Base-by-base conservation (phyloP, 2,888 invertebrate genomes). In the Apamea sordens region DNA sequence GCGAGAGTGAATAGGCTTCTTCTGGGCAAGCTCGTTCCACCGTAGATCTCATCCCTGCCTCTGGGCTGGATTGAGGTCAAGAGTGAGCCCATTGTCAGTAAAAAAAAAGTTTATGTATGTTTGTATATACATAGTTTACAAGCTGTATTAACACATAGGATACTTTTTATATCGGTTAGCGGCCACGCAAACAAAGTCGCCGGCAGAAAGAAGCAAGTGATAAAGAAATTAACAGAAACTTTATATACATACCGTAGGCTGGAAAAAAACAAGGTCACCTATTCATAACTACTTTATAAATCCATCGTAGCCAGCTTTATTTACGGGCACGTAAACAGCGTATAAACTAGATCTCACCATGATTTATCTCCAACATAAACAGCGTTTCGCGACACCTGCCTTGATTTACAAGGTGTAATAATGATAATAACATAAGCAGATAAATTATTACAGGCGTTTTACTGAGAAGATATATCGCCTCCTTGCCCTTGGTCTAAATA, bases 371-470 rank as follows among this genome's bases (percentile, higher is more conserved):
- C 71, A 73, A 69, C 41, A 69, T 59, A 76, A 77, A 83, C 73
- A 78, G 71, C 44, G 13, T 56, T 77, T 64, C 15, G 21, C 69
- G 84, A 74, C 63, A 63, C 78, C n/a, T 56, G 44, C 71, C 11
- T 75, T 84, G 87, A 84, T 87, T 84, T 84, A 84, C 64, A 24
- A 63, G 47, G 24, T 53, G 13, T 80, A 70, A 82, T 72, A 77
- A 79, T 69, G 77, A 63, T 74, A 72, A 79, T 77, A 87, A 84
- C 68, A 65, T 76, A 83, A 76, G 63, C 47, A 56, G 63, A 84
- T 83, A 76, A 73, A 67, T 86, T 74, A 56, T 84, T 32, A 32
- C 1, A 61, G 28, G 21, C 68, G 56, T 72, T 77, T 71, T 75
- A 56, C 63, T 69, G 44, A 1, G 41, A 70, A 68, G 67, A 83